Evolutionary conservation across 1,140 invertebrate species (phyloP), one percentile per base, ranked within the genome.

Genomic region (Rhagoletis zephyria): DNA sequence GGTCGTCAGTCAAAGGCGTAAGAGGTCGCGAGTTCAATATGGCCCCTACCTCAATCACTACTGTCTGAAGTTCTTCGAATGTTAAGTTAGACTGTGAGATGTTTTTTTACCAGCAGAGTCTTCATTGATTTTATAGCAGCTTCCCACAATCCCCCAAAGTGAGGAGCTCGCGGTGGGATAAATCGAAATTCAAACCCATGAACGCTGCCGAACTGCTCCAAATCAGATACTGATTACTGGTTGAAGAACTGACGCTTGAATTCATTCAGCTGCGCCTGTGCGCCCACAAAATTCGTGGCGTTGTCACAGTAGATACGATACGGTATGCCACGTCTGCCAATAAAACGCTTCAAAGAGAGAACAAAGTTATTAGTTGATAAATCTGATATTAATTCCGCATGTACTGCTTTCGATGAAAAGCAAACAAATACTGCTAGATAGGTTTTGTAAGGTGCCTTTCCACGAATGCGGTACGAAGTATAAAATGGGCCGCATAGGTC

Each of bases 181-280:
- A 90, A 92, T 9, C 88, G 61, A 85, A 87, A 92, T 51, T 87
- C 86, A 12, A 91, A 91, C 56, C 85, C 74, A 40, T 89, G 63
- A 6, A 93, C 30, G 86, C n/a, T 48, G 56, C 2, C 30, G 42
- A 4, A 5, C 5, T 0, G 90, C 90, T 12, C 90, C 90, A 2
- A 89, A 64, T 85, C 70, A 93, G 92, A 88, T 91, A 93, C 0
- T 90, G 93, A 0, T 89, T 91, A 85, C 90, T 90, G 51, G 30
- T 93, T 91, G 5, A 88, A 91, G 40, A 89, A 88, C 0, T 92
- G 87, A 2, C 86, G 87, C 30, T 30, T 30, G 30, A 30, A 30
- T 30, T 30, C 30, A 30, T 30, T 30, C 30, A 30, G 30, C 30
- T 30, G 30, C 30, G 30, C 30, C 30, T 30, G 30, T 30, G 30